Percentiles rank a stretch among this genome's conserved stretches.
phyloP scores from a whole-genome alignment of 2,888 invertebrate genomes.

The Ormyrus rosae region DNA sequence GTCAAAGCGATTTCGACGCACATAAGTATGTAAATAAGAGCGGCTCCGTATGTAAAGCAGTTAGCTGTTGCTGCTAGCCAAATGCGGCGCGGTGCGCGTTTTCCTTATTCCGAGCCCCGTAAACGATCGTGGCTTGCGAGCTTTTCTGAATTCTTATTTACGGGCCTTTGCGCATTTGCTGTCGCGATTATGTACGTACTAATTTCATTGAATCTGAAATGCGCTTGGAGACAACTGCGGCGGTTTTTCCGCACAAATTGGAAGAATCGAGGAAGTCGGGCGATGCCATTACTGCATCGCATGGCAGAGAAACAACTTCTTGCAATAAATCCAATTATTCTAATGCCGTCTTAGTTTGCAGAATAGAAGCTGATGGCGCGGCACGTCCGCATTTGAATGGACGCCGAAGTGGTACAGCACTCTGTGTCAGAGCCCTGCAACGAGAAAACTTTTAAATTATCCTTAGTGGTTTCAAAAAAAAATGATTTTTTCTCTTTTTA shows the following conservation, averaged over 20 bases:
- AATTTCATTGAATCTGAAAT: slow-evolving; percentile 30
- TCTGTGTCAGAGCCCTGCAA: no score
- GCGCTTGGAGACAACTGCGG: no score
- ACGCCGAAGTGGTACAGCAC: no score
- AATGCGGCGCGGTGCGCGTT: neutral
- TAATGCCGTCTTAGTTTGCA: neutral
- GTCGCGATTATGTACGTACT: neutral
- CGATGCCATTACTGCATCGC: slow-evolving; percentile 24
- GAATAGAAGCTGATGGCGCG: no score
- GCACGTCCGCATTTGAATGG: no score
- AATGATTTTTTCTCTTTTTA: no score
- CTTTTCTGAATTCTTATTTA: slow-evolving; percentile 7
- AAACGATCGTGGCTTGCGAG: neutral
- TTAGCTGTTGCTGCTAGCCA: neutral
- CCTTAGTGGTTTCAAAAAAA: no score
- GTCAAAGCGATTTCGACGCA: slow-evolving; percentile 64
- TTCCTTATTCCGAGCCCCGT: neutral
- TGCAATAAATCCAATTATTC: slow-evolving; percentile 47
- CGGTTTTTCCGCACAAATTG: no score
- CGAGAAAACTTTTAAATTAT: no score
- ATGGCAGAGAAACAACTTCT: slow-evolving; percentile 57
- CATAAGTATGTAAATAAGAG: slow-evolving; percentile 66
- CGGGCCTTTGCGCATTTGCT: neutral
- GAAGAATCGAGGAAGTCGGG: neutral
- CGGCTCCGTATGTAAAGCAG: slow-evolving; percentile 21